Evolutionary conservation across 2,113 vertebrate species (phyloP), one percentile per base, ranked within the genome.

Genomic region (Pipra filicauda): DNA sequence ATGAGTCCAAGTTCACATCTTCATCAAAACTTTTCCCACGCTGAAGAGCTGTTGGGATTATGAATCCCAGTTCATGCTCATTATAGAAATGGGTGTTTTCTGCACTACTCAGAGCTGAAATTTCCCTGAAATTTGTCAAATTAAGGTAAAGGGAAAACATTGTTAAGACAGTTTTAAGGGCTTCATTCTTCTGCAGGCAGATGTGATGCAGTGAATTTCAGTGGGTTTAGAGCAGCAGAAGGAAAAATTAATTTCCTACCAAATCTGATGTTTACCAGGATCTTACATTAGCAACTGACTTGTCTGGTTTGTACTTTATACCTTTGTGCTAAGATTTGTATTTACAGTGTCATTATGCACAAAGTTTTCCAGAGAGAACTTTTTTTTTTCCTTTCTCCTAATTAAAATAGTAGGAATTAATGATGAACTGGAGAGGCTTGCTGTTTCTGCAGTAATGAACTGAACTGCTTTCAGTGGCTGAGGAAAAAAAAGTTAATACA

Each of bases 331-430:
- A 92, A 85, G 79, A 95, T 91, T 86, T 94, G 57, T 97, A 71
- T 97, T 97, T 97, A 97, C 88, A 92, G 52, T 94, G n/a, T 88
- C 85, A 81, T 98, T 97, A 97, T 88, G 66, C 91, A 96, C 91
- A 95, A 97, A 97, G 49, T 77, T 80, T 97, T 96, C 85, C 73
- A 93, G 8, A 76, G 66, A 91, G 54, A 77, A 14, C 39, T 79
- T 82, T 78, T 97, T 97, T 77, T 74, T 85, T 82, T 85, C 48
- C 46, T 96, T 82, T 92, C 88, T 96, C 8, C 1, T 97, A 98
- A 98, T 98, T 98, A 97, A 98, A 98, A 92, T 96, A 95, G 93
- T 92, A 78, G 95, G 93, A 96, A 85, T 96, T 97, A 97, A 97
- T 96, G 97, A 94, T 6, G 26, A 85, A 28, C 88, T 94, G 39